A percentile compares a stretch with the other conserved stretches of the same genome.
Evolutionary conservation across 2,888 invertebrate species (phyloP).

Genomic region (Melanargia galathea): DNA sequence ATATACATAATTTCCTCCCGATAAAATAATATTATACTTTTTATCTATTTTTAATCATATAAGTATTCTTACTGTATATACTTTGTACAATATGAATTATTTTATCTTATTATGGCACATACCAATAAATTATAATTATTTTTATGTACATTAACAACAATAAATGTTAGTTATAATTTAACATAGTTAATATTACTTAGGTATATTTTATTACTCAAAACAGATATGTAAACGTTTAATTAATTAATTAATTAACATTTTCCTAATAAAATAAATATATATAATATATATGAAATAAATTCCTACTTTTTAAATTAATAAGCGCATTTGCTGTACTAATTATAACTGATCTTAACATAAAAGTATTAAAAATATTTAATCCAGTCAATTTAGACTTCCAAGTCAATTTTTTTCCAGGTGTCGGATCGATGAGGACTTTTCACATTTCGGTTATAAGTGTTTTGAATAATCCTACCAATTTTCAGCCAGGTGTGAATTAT

Average conservation of each 20-base stretch:
- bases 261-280: background rate
- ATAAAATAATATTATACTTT: background rate
- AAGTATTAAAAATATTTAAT: background rate
- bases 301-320: background rate
- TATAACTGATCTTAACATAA: background rate
- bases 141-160: background rate
- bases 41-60: background rate
- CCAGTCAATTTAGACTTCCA: too few relatives aligned
- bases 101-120: constrained; percentile 2
- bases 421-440: too few relatives aligned
- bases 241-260: constrained; percentile 8
- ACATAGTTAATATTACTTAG: background rate
- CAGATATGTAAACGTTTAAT: constrained; percentile 9
- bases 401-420: too few relatives aligned
- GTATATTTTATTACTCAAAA: background rate
- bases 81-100: constrained; percentile 3
- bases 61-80: background rate
- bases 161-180: background rate
- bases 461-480: too few relatives aligned
- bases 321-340: constrained; percentile 11
- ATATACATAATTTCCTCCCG: background rate
- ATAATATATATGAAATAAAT: background rate
- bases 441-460: too few relatives aligned
- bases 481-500: too few relatives aligned
- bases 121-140: background rate